Evolutionary conservation across 2,888 invertebrate genomes (phyloP), one percentile per base, ranked within the genome.

Genomic region (Aromia moschata): DNA sequence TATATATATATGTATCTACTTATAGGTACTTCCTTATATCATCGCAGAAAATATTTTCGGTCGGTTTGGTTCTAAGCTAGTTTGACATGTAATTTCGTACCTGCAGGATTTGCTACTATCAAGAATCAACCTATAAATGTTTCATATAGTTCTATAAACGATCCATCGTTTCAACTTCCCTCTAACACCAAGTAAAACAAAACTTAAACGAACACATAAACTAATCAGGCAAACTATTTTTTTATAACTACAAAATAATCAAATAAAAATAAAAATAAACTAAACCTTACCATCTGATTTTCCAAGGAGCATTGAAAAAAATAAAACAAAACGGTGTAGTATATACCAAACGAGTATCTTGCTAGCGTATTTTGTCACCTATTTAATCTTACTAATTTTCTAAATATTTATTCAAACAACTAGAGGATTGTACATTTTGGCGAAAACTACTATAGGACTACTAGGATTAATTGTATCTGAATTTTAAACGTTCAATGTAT

Each of bases 271-370:
- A 47, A 58, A 67, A 71, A 62, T 69, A 78, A 80, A 75, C 76
- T 78, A 79, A 80, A 79, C 74, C 82, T 82, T 82, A 82, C 82
- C 82, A 79, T 82, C 82, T 81, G 77, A 68, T 70, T 68, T 74
- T 79, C 79, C 80, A 79, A 77, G 79, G 77, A 77, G 80, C 80
- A 79, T 75, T 76, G 75, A 73, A 78, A 75, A n/a, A 71, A 70
- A 67, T 55, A 67, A n/a, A 67, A 68, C 62, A 74, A 74, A 72
- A 64, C 71, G 70, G 70, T 62, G 67, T 70, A 69, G 67, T 64
- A 67, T 65, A 71, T 70, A 68, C 65, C 41, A 31, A n/a, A 40
- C 30, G 41, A 31, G 31, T 31, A 30, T 15, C 5, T 12, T 40
- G 40, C 15, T 45, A 45, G 16, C 52, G 49, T 49, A 38, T 41